Base-by-base conservation (phyloP, 2,797 vertebrate genomes). In the Aldrovandia affinis region DNA sequence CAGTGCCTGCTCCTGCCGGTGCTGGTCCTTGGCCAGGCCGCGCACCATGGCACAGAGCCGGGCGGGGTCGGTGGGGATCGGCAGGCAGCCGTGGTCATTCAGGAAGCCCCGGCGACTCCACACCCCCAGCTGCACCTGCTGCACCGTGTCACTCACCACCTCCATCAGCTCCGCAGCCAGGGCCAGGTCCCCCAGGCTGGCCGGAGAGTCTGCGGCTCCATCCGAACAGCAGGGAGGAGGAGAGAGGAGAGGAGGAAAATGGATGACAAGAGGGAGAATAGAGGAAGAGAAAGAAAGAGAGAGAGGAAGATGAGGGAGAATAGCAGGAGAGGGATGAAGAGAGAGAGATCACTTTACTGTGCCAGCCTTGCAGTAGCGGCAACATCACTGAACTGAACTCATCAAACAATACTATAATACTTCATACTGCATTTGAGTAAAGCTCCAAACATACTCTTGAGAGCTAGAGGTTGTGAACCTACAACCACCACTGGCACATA, bases 41-140 rank as follows among this genome's bases (percentile, higher is more conserved):
- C 50, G 85, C 15, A 89, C 89, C 81, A 90, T 80, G 39, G 59
- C 39, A 63, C 85, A 88, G 54, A 92, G 85, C 14, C 55, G 22
- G 3, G 33, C 79, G 12, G 87, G 85, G 18, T 90, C 89, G 44
- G 86, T 73, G 0, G 90, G 91, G 18, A 92, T 33, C 25, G 89
- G 78, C 50, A 91, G 90, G 28, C 84, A 80, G n/a, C 83, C 75
- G 33, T 91, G 90, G 83, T 92, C 90, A 3, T 90, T 88, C n/a
- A 83, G 28, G 63, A 87, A 83, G 14, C 75, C 86, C n/a, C 82
- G 63, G 63, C 70, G 80, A 22, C 80, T 55, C 36, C 28, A 50
- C 68, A 55, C 77, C 39, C 78, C 77, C 78, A 77, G 50, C 63
- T 85, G 87, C 18, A 86, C 78, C 39, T 83, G 73, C 5, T 70